Evolutionary conservation across 2,113 vertebrate genomes (phyloP).

Genomic region (Pelodiscus sinensis): DNA sequence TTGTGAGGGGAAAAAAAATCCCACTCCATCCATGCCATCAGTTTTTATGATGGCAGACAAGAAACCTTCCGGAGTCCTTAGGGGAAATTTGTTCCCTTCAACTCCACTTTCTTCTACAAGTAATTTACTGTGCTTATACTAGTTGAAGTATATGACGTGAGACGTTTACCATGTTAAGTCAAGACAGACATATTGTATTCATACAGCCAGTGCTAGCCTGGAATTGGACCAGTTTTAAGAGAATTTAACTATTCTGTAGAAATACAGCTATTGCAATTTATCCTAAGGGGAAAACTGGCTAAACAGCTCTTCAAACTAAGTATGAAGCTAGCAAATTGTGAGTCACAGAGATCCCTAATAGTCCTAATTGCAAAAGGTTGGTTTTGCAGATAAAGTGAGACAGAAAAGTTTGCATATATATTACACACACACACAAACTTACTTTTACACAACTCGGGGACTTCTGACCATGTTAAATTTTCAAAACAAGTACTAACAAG

Average conservation of each 20-base stretch:
- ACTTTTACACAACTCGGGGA: constrained; percentile 62
- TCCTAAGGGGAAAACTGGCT: rapidly evolving
- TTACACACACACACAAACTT: background rate
- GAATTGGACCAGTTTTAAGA: background rate
- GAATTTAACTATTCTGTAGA: background rate
- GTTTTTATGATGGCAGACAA: rapidly evolving
- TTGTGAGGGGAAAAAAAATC: too few relatives aligned
- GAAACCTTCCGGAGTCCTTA: rapidly evolving
- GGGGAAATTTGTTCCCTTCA: too few relatives aligned
- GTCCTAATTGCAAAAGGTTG: background rate
- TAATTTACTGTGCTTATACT: rapidly evolving
- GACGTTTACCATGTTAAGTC: rapidly evolving
- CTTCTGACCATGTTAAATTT: constrained; percentile 45
- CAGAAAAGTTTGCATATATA: background rate
- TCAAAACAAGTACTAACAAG: constrained; percentile 57
- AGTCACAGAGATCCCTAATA: background rate
- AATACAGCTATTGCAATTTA: background rate
- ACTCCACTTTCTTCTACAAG: rapidly evolving
- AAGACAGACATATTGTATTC: background rate
- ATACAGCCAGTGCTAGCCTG: background rate
- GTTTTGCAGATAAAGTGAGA: rapidly evolving
- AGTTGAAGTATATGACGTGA: background rate
- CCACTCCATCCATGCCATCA: too few relatives aligned
- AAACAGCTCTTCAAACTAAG: background rate
- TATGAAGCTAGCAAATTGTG: rapidly evolving